These are phyloP conservation scores for Ambastaia sidthimunki DNA, from an alignment of 2,797 vertebrate genomes.

Conservation along the genomic window DNA sequence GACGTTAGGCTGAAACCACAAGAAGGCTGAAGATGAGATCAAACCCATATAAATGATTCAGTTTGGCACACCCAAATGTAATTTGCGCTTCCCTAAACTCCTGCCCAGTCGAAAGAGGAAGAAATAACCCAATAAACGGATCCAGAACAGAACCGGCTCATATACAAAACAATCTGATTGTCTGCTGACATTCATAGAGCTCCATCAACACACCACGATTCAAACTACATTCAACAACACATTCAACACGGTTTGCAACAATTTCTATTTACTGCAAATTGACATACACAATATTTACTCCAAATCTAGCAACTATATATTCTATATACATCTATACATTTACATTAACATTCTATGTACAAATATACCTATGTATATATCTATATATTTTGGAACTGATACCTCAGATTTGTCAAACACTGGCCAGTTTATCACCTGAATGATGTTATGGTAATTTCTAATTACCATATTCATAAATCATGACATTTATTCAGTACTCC, in stretches of 20 bases:
- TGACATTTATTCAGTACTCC: not conserved
- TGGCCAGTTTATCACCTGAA: not conserved
- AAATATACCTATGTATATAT: too few species aligned
- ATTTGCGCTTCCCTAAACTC: conserved; percentile 50
- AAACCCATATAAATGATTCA: conserved; percentile 54
- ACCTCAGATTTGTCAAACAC: too few species aligned
- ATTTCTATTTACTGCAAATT: too few species aligned
- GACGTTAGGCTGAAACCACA: conserved; percentile 25
- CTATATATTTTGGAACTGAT: too few species aligned
- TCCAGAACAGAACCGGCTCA: not conserved
- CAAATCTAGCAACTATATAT: too few species aligned
- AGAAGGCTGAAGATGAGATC: conserved; percentile 45
- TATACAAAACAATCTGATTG: conserved; percentile 1
- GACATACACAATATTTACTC: too few species aligned
- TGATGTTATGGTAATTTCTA: not conserved
- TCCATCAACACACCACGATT: not conserved
- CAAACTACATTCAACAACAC: too few species aligned
- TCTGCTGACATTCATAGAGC: not conserved
- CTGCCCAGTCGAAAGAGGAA: conserved; percentile 21
- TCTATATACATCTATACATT: too few species aligned
- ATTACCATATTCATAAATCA: not conserved
- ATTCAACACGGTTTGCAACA: too few species aligned
- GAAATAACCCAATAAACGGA: conserved; percentile 37
- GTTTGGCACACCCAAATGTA: conserved; percentile 49
- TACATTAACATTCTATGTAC: too few species aligned